Percentiles rank a stretch among this genome's conserved stretches.
Evolutionary conservation across 2,888 invertebrate genomes (phyloP).

Genomic region (Myathropa florea): DNA sequence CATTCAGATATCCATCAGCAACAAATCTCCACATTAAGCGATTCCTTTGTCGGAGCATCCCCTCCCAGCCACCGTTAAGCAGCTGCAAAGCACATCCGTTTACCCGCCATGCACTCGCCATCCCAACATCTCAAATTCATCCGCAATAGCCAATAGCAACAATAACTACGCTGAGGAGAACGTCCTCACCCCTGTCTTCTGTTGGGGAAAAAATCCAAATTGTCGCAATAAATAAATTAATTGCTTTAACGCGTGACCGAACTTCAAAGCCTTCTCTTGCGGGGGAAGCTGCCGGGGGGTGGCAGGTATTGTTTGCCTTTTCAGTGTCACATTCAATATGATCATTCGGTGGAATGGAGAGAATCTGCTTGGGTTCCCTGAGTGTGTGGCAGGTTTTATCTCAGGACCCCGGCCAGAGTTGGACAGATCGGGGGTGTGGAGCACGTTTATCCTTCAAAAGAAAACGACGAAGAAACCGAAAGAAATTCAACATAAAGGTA

Average conservation of each 20-base stretch:
- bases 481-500: constrained; percentile 15
- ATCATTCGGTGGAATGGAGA: constrained; percentile 60
- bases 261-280: constrained; percentile 55
- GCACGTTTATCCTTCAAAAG: constrained; percentile 6
- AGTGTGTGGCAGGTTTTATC: constrained; percentile 16
- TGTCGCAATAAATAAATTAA: constrained; percentile 72
- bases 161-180: constrained; percentile 34
- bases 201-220: constrained; percentile 56
- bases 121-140: constrained; percentile 23
- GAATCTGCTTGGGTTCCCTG: constrained; percentile 16
- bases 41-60: constrained; percentile 46
- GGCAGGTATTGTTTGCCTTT: constrained; percentile 55
- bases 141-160: constrained; percentile 62
- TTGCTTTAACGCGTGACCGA: constrained; percentile 71
- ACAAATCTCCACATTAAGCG: constrained; percentile 63
- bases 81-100: not conserved
- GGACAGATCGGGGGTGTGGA: not conserved
- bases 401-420: constrained; percentile 9
- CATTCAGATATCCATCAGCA: constrained; percentile 63
- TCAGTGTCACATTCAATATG: constrained; percentile 58
- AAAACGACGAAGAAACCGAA: not conserved
- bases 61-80: not conserved
- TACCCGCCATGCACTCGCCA: constrained; percentile 10
- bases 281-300: not conserved
- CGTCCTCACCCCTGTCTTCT: not conserved